These are phyloP conservation scores for Tenthredo amoena DNA, from an alignment of 2,888 invertebrate species.

Conservation along the genomic window DNA sequence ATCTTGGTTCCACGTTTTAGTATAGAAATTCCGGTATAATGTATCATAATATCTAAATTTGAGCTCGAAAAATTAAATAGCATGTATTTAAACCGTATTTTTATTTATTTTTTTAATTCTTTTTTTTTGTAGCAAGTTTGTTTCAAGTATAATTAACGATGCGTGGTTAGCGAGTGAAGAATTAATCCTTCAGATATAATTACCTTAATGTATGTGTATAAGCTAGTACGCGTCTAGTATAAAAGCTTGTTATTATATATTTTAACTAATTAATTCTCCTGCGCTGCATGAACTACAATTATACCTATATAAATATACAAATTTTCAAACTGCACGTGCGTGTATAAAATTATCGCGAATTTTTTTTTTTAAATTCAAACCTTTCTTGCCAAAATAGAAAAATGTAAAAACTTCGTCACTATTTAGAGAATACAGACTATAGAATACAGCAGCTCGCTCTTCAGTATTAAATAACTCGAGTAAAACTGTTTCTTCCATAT, in stretches of 20 bases:
- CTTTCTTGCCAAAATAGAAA: background rate
- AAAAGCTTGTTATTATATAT: background rate
- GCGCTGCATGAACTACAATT: background rate
- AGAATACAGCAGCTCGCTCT: background rate
- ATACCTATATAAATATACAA: background rate
- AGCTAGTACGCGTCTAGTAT: background rate
- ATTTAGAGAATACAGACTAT: background rate
- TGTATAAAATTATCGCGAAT: background rate
- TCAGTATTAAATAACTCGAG: too few species aligned
- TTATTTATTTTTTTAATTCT: too few species aligned
- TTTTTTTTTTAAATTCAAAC: background rate
- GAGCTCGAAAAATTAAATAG: background rate
- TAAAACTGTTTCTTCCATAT: background rate
- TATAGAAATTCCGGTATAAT: too few species aligned
- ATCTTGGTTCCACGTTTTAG: too few species aligned
- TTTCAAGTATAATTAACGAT: background rate
- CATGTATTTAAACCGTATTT: background rate
- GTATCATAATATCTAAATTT: background rate
- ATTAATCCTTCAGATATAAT: constrained; percentile 28
- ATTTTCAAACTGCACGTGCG: background rate
- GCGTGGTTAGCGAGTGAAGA: background rate
- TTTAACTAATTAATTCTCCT: background rate
- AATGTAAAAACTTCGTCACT: background rate
- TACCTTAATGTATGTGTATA: constrained; percentile 28
- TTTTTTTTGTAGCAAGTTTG: background rate